phyloP scores from a whole-genome alignment of 2,797 vertebrate species.

The Benthosema pterotum region DNA sequence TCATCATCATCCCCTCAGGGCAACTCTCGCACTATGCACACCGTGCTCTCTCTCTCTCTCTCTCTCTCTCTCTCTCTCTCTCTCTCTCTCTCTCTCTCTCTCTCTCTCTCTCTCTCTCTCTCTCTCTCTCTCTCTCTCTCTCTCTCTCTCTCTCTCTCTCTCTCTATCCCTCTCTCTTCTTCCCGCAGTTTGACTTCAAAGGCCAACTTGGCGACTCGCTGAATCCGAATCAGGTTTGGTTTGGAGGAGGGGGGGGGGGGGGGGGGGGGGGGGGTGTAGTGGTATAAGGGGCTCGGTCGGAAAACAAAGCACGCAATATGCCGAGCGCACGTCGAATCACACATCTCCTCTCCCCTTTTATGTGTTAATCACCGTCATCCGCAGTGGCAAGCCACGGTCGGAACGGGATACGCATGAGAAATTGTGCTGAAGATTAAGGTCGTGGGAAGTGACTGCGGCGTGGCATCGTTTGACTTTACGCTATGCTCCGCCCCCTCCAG shows the following conservation, averaged over 20 bases:
- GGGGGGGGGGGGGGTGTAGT: slow-evolving; percentile 1
- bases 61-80: slow-evolving; percentile 17
- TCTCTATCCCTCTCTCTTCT: slow-evolving; percentile 29
- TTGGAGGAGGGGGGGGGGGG: not conserved
- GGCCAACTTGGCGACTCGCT: slow-evolving; percentile 41
- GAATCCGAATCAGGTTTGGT: slow-evolving; percentile 67
- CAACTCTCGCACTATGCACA: slow-evolving; percentile 3
- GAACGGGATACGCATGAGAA: slow-evolving; percentile 50
- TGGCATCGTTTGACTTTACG: not conserved
- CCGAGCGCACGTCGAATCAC: slow-evolving; percentile 47
- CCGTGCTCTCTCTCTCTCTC: slow-evolving; percentile 36
- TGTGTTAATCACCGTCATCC: slow-evolving; percentile 70
- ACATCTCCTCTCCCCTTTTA: slow-evolving; percentile 62
- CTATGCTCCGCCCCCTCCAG: no score
- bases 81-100: slow-evolving; percentile 40
- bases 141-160: slow-evolving; percentile 17
- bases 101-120: slow-evolving; percentile 18
- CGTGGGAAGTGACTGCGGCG: slow-evolving; percentile 61
- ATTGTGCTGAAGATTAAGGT: slow-evolving; percentile 64
- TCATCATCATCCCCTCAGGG: slow-evolving; percentile 56
- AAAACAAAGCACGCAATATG: slow-evolving; percentile 47
- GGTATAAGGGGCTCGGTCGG: not conserved
- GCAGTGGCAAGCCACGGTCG: slow-evolving; percentile 26
- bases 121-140: slow-evolving; percentile 26
- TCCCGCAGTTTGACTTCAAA: slow-evolving; percentile 69